Conservation (phyloP, 2,797 vertebrate species). For the Coluber constrictor region DNA sequence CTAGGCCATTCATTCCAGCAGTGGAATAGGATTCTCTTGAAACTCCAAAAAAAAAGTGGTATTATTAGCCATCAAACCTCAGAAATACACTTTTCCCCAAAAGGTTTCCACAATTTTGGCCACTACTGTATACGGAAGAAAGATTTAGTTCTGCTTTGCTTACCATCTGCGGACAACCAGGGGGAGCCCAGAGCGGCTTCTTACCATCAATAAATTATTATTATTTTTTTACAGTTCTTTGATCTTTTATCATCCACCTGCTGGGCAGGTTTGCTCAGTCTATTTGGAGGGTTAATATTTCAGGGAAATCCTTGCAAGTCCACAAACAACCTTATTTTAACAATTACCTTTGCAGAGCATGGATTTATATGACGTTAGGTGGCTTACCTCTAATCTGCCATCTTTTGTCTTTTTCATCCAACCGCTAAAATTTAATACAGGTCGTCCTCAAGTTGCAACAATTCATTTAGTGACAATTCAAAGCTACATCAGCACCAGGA, state of each 20-base stretch:
- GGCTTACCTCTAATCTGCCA: background rate
- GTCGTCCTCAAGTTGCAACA: too few relatives aligned
- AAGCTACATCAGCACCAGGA: too few relatives aligned
- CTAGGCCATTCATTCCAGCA: too few relatives aligned
- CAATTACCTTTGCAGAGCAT: background rate
- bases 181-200: background rate
- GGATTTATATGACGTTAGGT: too few relatives aligned
- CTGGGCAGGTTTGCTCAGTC: background rate
- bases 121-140: too few relatives aligned
- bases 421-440: background rate
- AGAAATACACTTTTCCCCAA: too few relatives aligned
- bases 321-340: background rate
- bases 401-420: background rate
- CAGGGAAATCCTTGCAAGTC: background rate
- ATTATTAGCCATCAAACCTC: too few relatives aligned
- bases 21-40: too few relatives aligned
- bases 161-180: background rate
- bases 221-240: background rate
- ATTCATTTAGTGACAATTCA: too few relatives aligned
- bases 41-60: too few relatives aligned
- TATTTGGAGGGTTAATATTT: background rate
- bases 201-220: background rate
- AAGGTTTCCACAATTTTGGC: too few relatives aligned
- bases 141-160: background rate
- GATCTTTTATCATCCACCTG: background rate